These are phyloP conservation scores for Eugnorisma glareosa DNA, from an alignment of 2,888 invertebrate genomes.

Conservation along the genomic window DNA sequence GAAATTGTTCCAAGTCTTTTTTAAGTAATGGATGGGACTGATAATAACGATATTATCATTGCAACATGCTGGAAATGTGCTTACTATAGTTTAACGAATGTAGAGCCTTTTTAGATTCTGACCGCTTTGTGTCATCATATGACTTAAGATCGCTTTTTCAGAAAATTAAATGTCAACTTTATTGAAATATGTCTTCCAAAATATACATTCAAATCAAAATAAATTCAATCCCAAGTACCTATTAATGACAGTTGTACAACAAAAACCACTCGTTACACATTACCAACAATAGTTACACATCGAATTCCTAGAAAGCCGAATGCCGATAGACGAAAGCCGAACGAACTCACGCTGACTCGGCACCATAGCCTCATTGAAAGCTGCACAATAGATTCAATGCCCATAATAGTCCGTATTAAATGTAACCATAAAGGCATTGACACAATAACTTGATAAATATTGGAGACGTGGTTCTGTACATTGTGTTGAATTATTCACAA, in stretches of 20 bases:
- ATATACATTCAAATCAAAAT: neutral
- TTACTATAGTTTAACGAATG: neutral
- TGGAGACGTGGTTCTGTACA: conserved; percentile 67
- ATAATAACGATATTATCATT: neutral
- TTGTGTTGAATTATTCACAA: conserved; percentile 64
- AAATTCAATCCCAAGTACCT: conserved; percentile 15
- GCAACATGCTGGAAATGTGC: neutral
- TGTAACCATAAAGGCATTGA: conserved; percentile 78
- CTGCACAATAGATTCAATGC: conserved; percentile 78
- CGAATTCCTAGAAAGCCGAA: conserved; percentile 77
- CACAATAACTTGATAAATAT: conserved; percentile 85
- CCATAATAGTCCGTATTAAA: conserved; percentile 84
- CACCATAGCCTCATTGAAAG: conserved; percentile 76
- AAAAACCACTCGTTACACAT: conserved; percentile 50
- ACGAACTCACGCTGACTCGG: conserved; percentile 82
- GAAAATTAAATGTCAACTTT: neutral
- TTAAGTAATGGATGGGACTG: neutral
- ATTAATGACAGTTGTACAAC: conserved; percentile 46
- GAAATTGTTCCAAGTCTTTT: neutral
- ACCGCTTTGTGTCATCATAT: neutral
- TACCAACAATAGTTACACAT: conserved; percentile 62
- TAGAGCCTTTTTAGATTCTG: neutral
- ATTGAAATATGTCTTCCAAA: neutral
- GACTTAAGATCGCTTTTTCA: neutral
- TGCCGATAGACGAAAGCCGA: conserved; percentile 70